A percentile compares a stretch with the other conserved stretches of the same genome.
Evolutionary conservation across 1,140 invertebrate species (phyloP).

Genomic region (Condylostylus longicornis): DNA sequence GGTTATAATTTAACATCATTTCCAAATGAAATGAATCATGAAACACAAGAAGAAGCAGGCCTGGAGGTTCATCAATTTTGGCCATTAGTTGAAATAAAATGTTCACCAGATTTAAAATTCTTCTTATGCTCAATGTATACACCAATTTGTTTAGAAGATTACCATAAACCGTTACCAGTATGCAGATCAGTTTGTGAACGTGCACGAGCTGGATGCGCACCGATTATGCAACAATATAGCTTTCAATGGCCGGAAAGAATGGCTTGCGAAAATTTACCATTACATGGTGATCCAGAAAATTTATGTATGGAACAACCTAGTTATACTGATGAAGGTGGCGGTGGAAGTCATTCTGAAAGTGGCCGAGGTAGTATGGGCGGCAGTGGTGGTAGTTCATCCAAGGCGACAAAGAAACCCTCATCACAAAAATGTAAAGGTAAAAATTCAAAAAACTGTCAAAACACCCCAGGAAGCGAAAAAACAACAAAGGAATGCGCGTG

Average conservation of each 20-base stretch:
- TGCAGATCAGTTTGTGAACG: conserved; percentile 89
- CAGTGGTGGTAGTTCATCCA: conserved; percentile 18
- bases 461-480: conserved; percentile 44
- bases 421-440: conserved; percentile 40
- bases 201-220: conserved; percentile 80
- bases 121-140: conserved; percentile 88
- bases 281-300: conserved; percentile 62
- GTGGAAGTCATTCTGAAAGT: conserved; percentile 25
- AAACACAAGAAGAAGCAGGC: conserved; percentile 83
- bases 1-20: conserved; percentile 95
- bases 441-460: conserved; percentile 65
- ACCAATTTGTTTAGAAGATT: conserved; percentile 84
- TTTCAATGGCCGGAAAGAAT: conserved; percentile 93
- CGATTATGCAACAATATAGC: conserved; percentile 90
- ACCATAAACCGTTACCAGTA: conserved; percentile 75
- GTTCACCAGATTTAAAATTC: conserved; percentile 81
- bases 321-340: conserved; percentile 23
- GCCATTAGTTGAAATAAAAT: conserved; percentile 84
- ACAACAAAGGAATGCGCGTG: conserved; percentile 52
- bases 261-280: conserved; percentile 81
- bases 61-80: conserved; percentile 89
- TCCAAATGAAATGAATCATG: conserved; percentile 89
- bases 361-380: conserved; percentile 15
- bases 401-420: too few relatives aligned
- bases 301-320: conserved; percentile 77